Conservation (phyloP, 1,140 invertebrate species). For the Rhyzopertha dominica region DNA sequence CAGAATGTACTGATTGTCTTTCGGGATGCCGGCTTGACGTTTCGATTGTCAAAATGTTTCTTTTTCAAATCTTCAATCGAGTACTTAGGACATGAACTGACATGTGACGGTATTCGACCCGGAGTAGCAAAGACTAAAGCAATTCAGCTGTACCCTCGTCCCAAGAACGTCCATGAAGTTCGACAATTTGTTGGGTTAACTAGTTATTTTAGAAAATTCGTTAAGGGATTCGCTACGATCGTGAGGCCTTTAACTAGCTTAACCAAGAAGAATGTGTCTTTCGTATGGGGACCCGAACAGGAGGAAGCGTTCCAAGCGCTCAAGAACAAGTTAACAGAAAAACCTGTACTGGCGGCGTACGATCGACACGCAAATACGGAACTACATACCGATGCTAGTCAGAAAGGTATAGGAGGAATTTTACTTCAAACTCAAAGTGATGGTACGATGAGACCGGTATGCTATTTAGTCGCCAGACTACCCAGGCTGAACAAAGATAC, state of each 20-base stretch:
- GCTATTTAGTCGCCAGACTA: no score
- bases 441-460: conserved; percentile 11
- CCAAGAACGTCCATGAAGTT: conserved; percentile 30
- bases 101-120: conserved; percentile 33
- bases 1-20: conserved; percentile 26
- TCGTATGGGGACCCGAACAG: conserved; percentile 32
- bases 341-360: conserved; percentile 29
- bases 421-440: conserved; percentile 21
- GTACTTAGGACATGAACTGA: conserved; percentile 6
- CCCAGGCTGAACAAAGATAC: no score
- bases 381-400: conserved; percentile 35
- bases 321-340: conserved; percentile 15
- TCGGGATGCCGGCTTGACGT: neutral
- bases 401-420: conserved; percentile 27
- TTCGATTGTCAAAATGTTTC: conserved; percentile 4
- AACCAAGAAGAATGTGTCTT: conserved; percentile 30
- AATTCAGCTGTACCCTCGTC: conserved; percentile 28
- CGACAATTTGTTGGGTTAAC: conserved; percentile 38
- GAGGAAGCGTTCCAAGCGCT: conserved; percentile 19
- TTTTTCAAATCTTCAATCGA: neutral
- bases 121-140: conserved; percentile 30
- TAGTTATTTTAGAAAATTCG: conserved; percentile 38
- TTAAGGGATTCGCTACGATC: conserved; percentile 32
- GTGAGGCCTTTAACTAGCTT: conserved; percentile 34
- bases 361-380: conserved; percentile 25